phyloP scores from a whole-genome alignment of 2,888 invertebrate genomes.

The Tetranychus truncatus region DNA sequence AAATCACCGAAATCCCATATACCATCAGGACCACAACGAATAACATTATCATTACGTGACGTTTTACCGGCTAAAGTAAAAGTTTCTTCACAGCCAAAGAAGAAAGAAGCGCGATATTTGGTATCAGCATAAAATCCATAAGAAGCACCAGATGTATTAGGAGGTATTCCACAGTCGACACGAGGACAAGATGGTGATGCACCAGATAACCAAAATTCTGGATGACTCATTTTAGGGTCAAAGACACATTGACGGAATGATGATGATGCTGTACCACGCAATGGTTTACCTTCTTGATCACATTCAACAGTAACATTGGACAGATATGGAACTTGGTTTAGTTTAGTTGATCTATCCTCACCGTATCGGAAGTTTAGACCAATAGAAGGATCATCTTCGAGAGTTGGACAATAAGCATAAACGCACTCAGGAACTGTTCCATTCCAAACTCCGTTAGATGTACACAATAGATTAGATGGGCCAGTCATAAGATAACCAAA shows the following conservation, averaged over 20 bases:
- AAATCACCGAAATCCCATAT: slow-evolving; percentile 95
- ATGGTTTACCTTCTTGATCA: slow-evolving; percentile 51
- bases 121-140: slow-evolving; percentile 74
- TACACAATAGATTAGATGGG: slow-evolving; percentile 55
- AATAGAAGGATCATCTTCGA: slow-evolving; percentile 71
- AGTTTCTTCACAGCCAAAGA: slow-evolving; percentile 76
- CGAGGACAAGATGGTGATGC: slow-evolving; percentile 65
- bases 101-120: slow-evolving; percentile 76
- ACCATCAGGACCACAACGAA: slow-evolving; percentile 73
- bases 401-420: slow-evolving; percentile 72
- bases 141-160: slow-evolving; percentile 78
- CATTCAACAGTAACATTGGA: slow-evolving; percentile 75
- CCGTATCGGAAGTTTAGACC: slow-evolving; percentile 46
- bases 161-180: slow-evolving; percentile 73
- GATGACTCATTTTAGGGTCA: slow-evolving; percentile 60
- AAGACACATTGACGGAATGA: slow-evolving; percentile 84
- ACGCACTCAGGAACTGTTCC: slow-evolving; percentile 79
- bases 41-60: slow-evolving; percentile 71
- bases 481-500: slow-evolving; percentile 86
- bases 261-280: slow-evolving; percentile 61
- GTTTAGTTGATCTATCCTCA: slow-evolving; percentile 46
- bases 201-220: slow-evolving; percentile 42
- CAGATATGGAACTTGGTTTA: slow-evolving; percentile 65
- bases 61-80: slow-evolving; percentile 84
- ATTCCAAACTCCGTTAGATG: slow-evolving; percentile 79